Conservation (phyloP, 2,113 vertebrate species). For the Alectura lathami region DNA sequence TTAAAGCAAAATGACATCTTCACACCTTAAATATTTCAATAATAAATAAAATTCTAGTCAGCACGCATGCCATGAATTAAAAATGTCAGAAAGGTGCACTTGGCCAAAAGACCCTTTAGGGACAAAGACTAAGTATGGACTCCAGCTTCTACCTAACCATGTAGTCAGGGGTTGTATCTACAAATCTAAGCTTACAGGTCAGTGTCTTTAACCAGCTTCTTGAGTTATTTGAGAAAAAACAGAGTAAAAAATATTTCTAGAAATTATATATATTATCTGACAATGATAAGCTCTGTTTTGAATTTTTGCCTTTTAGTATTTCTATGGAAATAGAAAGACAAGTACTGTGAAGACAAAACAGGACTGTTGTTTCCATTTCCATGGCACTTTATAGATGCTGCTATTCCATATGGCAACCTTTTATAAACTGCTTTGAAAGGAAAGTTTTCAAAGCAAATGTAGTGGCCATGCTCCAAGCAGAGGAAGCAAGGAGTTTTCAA, state of each 20-base stretch:
- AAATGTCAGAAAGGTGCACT: not conserved
- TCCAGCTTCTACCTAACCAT: not conserved
- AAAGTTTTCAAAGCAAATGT: slow-evolving; percentile 25
- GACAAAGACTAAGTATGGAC: not conserved
- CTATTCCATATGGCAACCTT: slow-evolving; percentile 12
- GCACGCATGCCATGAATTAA: not conserved
- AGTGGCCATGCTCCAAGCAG: not conserved
- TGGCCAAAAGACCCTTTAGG: not conserved
- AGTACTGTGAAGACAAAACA: slow-evolving; percentile 49
- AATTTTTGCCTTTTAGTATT: slow-evolving; percentile 53
- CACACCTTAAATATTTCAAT: not conserved
- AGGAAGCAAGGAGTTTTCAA: slow-evolving; percentile 19
- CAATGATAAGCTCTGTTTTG: slow-evolving; percentile 8
- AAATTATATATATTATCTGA: slow-evolving; percentile 35
- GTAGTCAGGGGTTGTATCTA: not conserved
- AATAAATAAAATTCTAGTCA: not conserved
- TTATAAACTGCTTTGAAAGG: slow-evolving; percentile 35
- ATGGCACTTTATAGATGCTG: slow-evolving; percentile 44
- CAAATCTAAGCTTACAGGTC: not conserved
- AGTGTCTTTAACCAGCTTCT: not conserved
- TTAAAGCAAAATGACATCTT: not conserved
- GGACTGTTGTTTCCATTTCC: slow-evolving; percentile 56
- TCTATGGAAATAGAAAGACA: slow-evolving; percentile 47
- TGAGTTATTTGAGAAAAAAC: not conserved
- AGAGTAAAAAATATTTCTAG: not conserved